These are phyloP conservation scores for Microtus oregoni DNA, from an alignment of 2,113 vertebrate species.

Conservation along the genomic window DNA sequence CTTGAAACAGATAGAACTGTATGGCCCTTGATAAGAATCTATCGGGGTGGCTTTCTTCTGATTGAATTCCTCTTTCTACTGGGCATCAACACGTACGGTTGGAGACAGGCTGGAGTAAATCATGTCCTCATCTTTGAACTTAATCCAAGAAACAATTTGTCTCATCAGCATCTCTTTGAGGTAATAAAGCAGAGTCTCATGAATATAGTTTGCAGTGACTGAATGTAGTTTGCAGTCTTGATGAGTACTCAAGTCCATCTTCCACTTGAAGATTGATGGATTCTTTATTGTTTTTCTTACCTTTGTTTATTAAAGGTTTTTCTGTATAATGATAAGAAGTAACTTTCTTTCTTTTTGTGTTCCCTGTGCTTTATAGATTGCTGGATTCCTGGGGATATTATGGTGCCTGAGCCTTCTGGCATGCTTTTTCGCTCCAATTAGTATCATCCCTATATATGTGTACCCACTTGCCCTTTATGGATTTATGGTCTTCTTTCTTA, in stretches of 20 bases:
- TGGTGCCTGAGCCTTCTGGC: constrained; percentile 98
- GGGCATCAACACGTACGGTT: constrained; percentile 97
- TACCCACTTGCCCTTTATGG: constrained; percentile 97
- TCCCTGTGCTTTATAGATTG: constrained; percentile 88
- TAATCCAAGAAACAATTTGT: constrained; percentile 97
- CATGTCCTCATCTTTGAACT: constrained; percentile 98
- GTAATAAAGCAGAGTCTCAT: constrained; percentile 82
- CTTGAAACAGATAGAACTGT: constrained; percentile 88
- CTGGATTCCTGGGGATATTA: constrained; percentile 97
- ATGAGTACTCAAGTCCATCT: background rate
- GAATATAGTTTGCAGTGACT: constrained; percentile 18
- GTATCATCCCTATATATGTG: constrained; percentile 93
- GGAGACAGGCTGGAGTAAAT: constrained; percentile 97
- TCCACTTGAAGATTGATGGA: constrained; percentile 39
- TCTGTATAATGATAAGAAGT: constrained; percentile 44
- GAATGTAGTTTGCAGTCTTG: background rate
- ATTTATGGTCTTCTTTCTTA: constrained; percentile 98
- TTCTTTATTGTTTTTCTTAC: constrained; percentile 47
- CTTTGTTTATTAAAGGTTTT: constrained; percentile 72
- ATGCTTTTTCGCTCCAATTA: constrained; percentile 94
- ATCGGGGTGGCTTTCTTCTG: constrained; percentile 97
- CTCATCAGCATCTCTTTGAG: constrained; percentile 98
- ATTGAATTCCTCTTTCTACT: constrained; percentile 99
- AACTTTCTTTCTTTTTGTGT: constrained; percentile 49
- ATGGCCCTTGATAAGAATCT: constrained; percentile 96